Evolutionary conservation across 2,888 invertebrate species (phyloP).

Genomic region (Pseudococcus viburni): DNA sequence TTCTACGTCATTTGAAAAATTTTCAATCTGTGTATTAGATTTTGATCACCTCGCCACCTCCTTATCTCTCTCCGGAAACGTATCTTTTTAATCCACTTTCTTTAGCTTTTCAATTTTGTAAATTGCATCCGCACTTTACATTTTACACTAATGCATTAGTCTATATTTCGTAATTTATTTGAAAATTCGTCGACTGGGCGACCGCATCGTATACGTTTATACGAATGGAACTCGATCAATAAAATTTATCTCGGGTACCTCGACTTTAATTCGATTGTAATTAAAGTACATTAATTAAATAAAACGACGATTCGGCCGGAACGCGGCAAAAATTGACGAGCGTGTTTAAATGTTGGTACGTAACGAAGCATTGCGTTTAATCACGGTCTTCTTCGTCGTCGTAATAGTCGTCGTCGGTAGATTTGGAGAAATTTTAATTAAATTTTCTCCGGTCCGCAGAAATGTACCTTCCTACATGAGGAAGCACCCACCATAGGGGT

Average conservation of each 20-base stretch:
- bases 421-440: constrained; percentile 16
- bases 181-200: constrained; percentile 12
- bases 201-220: constrained; percentile 18
- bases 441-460: constrained; percentile 15
- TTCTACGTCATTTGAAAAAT: too few species aligned
- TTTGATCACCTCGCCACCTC: too few species aligned
- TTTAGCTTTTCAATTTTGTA: background rate
- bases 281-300: constrained; percentile 47
- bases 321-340: constrained; percentile 43
- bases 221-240: constrained; percentile 27
- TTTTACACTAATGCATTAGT: background rate
- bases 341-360: background rate
- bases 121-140: background rate
- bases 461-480: background rate
- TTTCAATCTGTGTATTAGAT: too few species aligned
- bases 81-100: background rate
- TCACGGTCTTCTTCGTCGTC: background rate
- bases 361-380: constrained; percentile 18
- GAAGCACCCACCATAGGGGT: background rate
- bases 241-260: constrained; percentile 36
- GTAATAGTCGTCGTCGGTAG: background rate
- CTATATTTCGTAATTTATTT: constrained; percentile 5
- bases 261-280: constrained; percentile 34
- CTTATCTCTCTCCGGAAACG: too few species aligned
- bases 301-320: constrained; percentile 41